These are phyloP conservation scores for Karalla daura DNA, from an alignment of 2,797 vertebrate genomes.

Conservation along the genomic window DNA sequence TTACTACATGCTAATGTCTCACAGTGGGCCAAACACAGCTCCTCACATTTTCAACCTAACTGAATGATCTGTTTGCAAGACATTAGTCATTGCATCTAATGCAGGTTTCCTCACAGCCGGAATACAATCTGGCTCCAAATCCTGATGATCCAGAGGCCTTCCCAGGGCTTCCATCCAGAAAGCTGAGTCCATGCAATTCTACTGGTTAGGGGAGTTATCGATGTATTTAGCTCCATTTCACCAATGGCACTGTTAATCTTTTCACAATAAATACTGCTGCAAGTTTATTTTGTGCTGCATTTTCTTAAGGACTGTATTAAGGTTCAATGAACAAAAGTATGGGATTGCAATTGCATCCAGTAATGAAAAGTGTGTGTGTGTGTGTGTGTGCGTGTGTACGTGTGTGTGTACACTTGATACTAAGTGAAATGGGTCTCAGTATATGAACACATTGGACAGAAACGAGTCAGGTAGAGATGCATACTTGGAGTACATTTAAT, in stretches of 20 bases:
- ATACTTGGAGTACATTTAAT: slow-evolving; percentile 57
- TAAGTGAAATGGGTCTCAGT: neutral
- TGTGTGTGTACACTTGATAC: neutral
- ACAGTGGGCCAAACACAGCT: too few relatives aligned
- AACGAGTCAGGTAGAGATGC: neutral
- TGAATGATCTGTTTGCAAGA: too few relatives aligned
- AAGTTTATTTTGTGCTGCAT: slow-evolving; percentile 40
- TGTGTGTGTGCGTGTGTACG: neutral
- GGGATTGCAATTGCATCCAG: neutral
- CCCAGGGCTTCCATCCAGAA: slow-evolving; percentile 88
- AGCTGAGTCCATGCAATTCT: slow-evolving; percentile 49
- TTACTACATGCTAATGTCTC: too few relatives aligned
- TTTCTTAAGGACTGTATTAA: neutral
- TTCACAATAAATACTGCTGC: slow-evolving; percentile 70
- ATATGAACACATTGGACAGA: neutral
- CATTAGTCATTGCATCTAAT: neutral
- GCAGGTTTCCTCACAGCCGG: slow-evolving; percentile 35
- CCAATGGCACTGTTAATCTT: slow-evolving; percentile 42
- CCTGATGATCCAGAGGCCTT: slow-evolving; percentile 98
- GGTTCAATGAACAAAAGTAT: neutral
- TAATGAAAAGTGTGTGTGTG: neutral
- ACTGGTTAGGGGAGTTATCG: slow-evolving; percentile 61
- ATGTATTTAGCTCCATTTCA: slow-evolving; percentile 45
- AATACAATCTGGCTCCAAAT: slow-evolving; percentile 84
- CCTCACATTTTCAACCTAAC: too few relatives aligned